phyloP scores from a whole-genome alignment of 1,140 invertebrate genomes.

The Penaeus indicus region DNA sequence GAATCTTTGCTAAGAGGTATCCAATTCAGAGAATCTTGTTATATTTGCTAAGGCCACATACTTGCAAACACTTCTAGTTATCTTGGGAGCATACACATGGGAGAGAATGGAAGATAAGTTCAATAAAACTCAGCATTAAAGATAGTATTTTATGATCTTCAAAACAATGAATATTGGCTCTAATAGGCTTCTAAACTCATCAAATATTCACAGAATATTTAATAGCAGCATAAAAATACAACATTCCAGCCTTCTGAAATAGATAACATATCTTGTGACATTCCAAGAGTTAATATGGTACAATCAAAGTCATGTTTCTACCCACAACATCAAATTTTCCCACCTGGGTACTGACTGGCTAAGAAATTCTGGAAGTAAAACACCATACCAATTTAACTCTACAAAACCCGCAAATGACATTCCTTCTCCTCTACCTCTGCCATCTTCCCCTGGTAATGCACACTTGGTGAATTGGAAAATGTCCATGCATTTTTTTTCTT shows the following conservation, averaged over 20 bases:
- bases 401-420: no score
- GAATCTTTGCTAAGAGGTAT: no score
- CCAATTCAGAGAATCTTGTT: no score
- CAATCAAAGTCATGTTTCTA: neutral
- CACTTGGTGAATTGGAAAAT: no score
- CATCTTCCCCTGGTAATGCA: no score
- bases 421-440: no score
- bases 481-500: no score
- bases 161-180: conserved; percentile 21
- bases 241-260: conserved; percentile 25
- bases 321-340: no score
- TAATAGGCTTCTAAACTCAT: conserved; percentile 12
- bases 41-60: no score
- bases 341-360: no score
- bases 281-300: neutral
- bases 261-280: conserved; percentile 7
- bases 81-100: neutral
- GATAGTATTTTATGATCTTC: conserved; percentile 16
- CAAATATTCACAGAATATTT: conserved; percentile 25
- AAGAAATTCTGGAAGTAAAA: no score
- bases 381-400: no score
- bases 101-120: neutral
- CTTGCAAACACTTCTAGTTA: neutral
- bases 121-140: conserved; percentile 2
- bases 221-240: conserved; percentile 24